These are phyloP conservation scores for Dynastes hyllus DNA, from an alignment of 2,888 invertebrate species.

Conservation along the genomic window DNA sequence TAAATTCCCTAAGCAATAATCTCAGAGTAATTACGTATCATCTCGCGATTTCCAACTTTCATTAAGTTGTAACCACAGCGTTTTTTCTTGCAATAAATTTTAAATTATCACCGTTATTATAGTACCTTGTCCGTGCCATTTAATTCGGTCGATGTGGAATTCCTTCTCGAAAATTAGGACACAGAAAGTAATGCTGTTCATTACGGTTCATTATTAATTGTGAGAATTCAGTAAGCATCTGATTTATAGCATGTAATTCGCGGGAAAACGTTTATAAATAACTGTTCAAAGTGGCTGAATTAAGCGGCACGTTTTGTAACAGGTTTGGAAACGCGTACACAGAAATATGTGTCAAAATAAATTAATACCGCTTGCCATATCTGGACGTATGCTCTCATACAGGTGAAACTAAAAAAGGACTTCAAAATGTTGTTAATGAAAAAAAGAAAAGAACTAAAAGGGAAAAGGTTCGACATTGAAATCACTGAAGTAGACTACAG, in stretches of 20 bases:
- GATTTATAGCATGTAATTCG: constrained; percentile 37
- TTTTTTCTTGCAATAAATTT: constrained; percentile 22
- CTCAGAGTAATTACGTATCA: constrained; percentile 11
- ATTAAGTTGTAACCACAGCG: constrained; percentile 14
- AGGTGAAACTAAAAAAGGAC: constrained; percentile 7
- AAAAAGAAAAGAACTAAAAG: background rate
- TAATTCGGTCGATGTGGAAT: constrained; percentile 32
- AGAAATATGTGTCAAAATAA: constrained; percentile 21
- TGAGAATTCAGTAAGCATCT: constrained; percentile 24
- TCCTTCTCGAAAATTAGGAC: constrained; percentile 37
- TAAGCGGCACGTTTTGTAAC: constrained; percentile 6
- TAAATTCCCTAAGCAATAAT: background rate
- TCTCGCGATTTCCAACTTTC: constrained; percentile 30
- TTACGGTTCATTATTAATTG: constrained; percentile 30
- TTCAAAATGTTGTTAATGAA: constrained; percentile 2
- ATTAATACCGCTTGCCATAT: background rate
- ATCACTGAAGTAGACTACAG: background rate
- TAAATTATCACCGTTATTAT: constrained; percentile 23
- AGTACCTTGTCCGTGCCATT: constrained; percentile 21
- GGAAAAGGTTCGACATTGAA: background rate
- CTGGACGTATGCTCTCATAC: constrained; percentile 3
- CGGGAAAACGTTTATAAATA: constrained; percentile 22
- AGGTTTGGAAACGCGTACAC: constrained; percentile 1
- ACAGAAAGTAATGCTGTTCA: constrained; percentile 42
- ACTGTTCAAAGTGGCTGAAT: constrained; percentile 21